A percentile compares a stretch with the other conserved stretches of the same genome.
phyloP scores from a whole-genome alignment of 2,113 vertebrate species.

The Lagopus leucura region DNA sequence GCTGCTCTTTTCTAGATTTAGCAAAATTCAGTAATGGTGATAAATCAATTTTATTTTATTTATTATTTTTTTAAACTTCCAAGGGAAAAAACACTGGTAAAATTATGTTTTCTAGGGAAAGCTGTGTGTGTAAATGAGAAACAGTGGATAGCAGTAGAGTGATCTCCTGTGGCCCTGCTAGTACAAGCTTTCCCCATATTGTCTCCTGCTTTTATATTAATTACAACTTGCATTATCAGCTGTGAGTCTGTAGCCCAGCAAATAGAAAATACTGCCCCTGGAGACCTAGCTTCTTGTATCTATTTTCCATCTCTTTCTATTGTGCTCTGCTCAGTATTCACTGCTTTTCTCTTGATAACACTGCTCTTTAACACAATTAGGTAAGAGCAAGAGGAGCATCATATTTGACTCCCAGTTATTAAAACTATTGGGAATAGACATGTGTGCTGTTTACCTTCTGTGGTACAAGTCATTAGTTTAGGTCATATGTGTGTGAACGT shows the following conservation, averaged over 20 bases:
- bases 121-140: slow-evolving; percentile 89
- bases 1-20: slow-evolving; percentile 81
- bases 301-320: slow-evolving; percentile 92
- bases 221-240: slow-evolving; percentile 99
- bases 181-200: slow-evolving; percentile 92
- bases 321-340: slow-evolving; percentile 85
- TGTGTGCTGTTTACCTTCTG: slow-evolving; percentile 69
- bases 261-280: slow-evolving; percentile 93
- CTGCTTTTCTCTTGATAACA: slow-evolving; percentile 90
- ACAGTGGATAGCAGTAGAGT: slow-evolving; percentile 80
- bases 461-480: slow-evolving; percentile 14
- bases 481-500: slow-evolving; percentile 28
- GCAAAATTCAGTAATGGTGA: slow-evolving; percentile 85
- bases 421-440: slow-evolving; percentile 89
- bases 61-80: slow-evolving; percentile 75
- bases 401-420: slow-evolving; percentile 94
- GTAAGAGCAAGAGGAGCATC: slow-evolving; percentile 85
- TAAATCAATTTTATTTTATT: slow-evolving; percentile 87
- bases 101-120: slow-evolving; percentile 79
- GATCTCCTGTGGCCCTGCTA: slow-evolving; percentile 89
- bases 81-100: slow-evolving; percentile 83
- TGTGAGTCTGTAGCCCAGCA: slow-evolving; percentile 92
- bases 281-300: slow-evolving; percentile 94
- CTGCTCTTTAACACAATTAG: slow-evolving; percentile 97
- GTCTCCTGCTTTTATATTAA: slow-evolving; percentile 99